Evolutionary conservation across 2,888 invertebrate genomes (phyloP), one percentile per base, ranked within the genome.

Genomic region (Eumerus sabulonum): DNA sequence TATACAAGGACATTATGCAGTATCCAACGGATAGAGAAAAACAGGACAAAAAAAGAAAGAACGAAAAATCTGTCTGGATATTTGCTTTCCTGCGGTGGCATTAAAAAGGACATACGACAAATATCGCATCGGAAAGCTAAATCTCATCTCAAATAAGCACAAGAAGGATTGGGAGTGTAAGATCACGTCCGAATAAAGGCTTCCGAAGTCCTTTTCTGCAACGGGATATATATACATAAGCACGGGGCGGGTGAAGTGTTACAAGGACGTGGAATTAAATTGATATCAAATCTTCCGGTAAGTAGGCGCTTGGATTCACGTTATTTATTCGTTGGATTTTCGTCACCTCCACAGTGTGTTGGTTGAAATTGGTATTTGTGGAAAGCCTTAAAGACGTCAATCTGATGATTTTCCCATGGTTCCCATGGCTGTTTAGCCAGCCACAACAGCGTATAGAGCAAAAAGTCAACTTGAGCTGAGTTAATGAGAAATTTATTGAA

Each of bases 301-400:
- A 67, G 72, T 77, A 72, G 76, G 72, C 72, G 66, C 72, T 44
- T 44, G 54, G 77, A 73, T 77, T 67, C 57, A 54, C 38, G 48
- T 77, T 77, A 73, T 77, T 77, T 77, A 73, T 68, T 68, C 53
- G 67, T 62, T 59, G 63, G 77, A 77, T 77, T 63, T 73, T 57
- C 53, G 63, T 38, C 48, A 18, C 35, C 27, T 9, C 19, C 50
- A 9, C 9, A 36, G 63, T 59, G 45, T 40, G 42, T 59, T 40
- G 40, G 11, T 53, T 66, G 57, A 45, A 71, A 66, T 71, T 67
- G 67, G 68, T 77, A 59, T 77, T 77, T 73, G 73, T 53, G 51
- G 18, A 73, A 68, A 63, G 44, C 62, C 72, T 77, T 72, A 57
- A 57, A 66, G 72, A 72, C 57, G 42, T 51, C 62, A 72, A 72